A percentile compares a stretch with the other conserved stretches of the same genome.
phyloP scores from a whole-genome alignment of 2,888 invertebrate species.

The Chesias legatella region DNA sequence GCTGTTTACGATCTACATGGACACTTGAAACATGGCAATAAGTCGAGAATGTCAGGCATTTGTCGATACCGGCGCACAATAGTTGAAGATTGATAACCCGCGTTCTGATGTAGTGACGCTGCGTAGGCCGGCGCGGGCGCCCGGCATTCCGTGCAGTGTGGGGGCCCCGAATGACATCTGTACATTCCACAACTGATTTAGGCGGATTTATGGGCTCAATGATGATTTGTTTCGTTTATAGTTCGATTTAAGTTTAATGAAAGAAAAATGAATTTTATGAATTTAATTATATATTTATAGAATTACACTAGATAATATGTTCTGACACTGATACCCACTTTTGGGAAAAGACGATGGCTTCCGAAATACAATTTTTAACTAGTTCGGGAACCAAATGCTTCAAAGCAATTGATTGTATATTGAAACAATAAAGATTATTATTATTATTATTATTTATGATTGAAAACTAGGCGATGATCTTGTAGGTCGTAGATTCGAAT shows the following conservation, averaged over 20 bases:
- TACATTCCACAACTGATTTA: slow-evolving; percentile 40
- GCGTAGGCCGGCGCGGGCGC: slow-evolving; percentile 71
- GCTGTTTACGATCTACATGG: slow-evolving; percentile 11
- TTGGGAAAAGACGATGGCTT: too few relatives aligned
- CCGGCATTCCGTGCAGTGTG: slow-evolving; percentile 59
- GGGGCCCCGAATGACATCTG: slow-evolving; percentile 59
- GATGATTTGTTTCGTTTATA: slow-evolving; percentile 15
- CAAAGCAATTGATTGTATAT: too few relatives aligned
- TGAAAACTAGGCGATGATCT: too few relatives aligned
- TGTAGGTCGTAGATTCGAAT: too few relatives aligned
- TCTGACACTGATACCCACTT: too few relatives aligned
- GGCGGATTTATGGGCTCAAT: slow-evolving; percentile 22
- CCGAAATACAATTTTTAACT: too few relatives aligned
- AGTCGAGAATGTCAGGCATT: slow-evolving; percentile 29
- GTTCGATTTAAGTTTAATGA: slow-evolving; percentile 10
- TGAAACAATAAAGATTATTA: too few relatives aligned
- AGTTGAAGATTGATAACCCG: slow-evolving; percentile 43
- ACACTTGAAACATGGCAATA: slow-evolving; percentile 25
- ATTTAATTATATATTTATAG: too few relatives aligned
- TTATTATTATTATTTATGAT: too few relatives aligned
- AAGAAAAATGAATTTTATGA: too few relatives aligned
- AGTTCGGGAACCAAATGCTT: too few relatives aligned
- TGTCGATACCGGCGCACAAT: slow-evolving; percentile 31
- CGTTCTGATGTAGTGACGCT: slow-evolving; percentile 25
- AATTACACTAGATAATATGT: too few relatives aligned